Evolutionary conservation across 2,113 vertebrate species (phyloP).

Genomic region (Rhinichthys klamathensis): DNA sequence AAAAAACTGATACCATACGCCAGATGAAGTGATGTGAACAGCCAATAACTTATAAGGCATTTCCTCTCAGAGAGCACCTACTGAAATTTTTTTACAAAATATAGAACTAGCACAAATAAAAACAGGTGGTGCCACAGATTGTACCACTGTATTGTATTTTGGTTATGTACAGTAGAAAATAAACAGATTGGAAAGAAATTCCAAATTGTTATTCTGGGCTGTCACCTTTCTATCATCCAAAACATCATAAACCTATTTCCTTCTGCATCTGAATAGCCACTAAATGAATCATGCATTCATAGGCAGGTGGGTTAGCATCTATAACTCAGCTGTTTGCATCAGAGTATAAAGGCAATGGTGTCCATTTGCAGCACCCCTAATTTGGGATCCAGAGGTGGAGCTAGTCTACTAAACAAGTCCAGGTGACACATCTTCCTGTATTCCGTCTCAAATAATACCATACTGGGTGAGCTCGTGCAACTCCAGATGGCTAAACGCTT

Average conservation of each 20-base stretch:
- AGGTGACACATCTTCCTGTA: not conserved
- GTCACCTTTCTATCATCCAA: not conserved
- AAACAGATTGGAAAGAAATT: not conserved
- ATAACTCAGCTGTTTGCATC: not conserved
- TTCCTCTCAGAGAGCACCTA: not conserved
- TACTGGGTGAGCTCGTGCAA: constrained; percentile 85
- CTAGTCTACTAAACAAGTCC: not conserved
- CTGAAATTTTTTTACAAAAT: not conserved
- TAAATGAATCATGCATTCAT: not conserved
- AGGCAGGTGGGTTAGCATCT: not conserved
- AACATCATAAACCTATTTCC: not conserved
- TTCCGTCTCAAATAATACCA: constrained; percentile 78
- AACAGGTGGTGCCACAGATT: not conserved
- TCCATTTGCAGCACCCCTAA: not conserved
- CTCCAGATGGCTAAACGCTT: constrained; percentile 87
- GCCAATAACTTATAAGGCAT: not conserved
- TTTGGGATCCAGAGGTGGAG: not conserved
- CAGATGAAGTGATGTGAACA: not conserved
- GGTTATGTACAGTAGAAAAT: not conserved
- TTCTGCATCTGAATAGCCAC: not conserved
- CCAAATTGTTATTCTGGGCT: not conserved
- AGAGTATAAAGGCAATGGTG: not conserved
- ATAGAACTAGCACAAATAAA: not conserved
- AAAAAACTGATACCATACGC: not conserved
- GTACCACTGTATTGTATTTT: not conserved